Evolutionary conservation across 2,888 invertebrate genomes (phyloP).

Genomic region (Capitulum mitella): DNA sequence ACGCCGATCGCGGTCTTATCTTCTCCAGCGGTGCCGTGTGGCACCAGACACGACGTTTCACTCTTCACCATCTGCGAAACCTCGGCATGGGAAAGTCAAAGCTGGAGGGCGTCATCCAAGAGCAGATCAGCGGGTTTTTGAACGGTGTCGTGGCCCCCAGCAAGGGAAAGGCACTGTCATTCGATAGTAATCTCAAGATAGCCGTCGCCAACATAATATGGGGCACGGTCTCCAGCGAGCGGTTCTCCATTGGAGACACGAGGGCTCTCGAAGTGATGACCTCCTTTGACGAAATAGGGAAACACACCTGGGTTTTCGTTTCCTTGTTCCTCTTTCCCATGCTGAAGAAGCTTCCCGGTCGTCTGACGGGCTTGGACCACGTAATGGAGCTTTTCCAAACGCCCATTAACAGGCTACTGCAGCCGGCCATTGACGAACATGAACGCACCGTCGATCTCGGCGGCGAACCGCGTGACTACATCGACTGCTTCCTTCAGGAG

Average conservation of each 20-base stretch:
- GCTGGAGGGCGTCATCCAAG: slow-evolving; percentile 18
- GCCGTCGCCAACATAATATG: slow-evolving; percentile 28
- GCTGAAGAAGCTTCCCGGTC: not conserved
- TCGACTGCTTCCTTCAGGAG: slow-evolving; percentile 7
- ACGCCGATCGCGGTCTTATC: not conserved
- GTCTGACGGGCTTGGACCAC: not conserved
- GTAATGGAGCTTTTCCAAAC: not conserved
- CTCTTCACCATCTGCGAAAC: not conserved
- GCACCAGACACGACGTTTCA: slow-evolving; percentile 7
- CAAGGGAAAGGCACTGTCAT: not conserved
- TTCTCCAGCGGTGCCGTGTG: slow-evolving; percentile 1
- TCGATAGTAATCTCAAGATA: not conserved
- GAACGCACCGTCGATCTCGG: not conserved
- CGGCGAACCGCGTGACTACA: slow-evolving; percentile 5
- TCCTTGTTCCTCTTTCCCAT: not conserved
- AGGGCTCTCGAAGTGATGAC: not conserved
- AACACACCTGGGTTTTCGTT: not conserved
- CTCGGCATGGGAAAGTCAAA: slow-evolving; percentile 22
- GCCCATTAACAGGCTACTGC: not conserved
- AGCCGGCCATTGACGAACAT: not conserved
- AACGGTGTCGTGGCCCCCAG: not conserved
- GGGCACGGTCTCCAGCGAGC: slow-evolving; percentile 16
- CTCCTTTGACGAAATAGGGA: not conserved
- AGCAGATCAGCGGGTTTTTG: slow-evolving; percentile 5
- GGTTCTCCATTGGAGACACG: not conserved